phyloP scores from a whole-genome alignment of 2,888 invertebrate species.

The Latrodectus hesperus region DNA sequence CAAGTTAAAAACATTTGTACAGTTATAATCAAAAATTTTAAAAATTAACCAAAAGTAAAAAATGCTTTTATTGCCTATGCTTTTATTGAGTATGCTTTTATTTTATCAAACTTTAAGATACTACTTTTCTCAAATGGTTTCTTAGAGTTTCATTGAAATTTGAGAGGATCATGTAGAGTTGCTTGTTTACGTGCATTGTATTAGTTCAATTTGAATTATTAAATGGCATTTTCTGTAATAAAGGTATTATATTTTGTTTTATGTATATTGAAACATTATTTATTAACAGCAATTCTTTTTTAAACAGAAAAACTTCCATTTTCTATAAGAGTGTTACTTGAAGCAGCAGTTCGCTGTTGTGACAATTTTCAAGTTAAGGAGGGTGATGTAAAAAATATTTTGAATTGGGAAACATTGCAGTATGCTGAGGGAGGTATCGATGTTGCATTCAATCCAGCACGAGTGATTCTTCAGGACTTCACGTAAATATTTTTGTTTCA shows the following conservation, averaged over 20 bases:
- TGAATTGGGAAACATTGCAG: slow-evolving; percentile 90
- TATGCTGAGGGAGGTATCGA: slow-evolving; percentile 82
- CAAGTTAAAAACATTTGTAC: no score
- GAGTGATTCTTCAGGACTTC: slow-evolving; percentile 91
- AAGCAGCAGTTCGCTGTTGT: slow-evolving; percentile 96
- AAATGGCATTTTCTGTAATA: neutral
- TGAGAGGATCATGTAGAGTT: neutral
- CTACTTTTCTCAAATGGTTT: no score
- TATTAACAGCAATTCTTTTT: neutral
- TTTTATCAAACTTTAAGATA: no score
- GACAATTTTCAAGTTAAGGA: slow-evolving; percentile 93
- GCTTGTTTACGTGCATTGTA: neutral
- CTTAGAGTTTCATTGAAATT: neutral
- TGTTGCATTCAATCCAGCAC: slow-evolving; percentile 95
- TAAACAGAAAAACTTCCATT: slow-evolving; percentile 82
- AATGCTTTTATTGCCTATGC: no score
- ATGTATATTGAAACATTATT: neutral
- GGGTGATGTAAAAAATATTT: slow-evolving; percentile 89
- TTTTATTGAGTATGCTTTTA: no score
- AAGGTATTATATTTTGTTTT: neutral
- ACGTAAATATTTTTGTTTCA: slow-evolving; percentile 37
- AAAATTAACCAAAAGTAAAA: no score
- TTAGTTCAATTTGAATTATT: neutral
- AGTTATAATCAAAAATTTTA: no score
- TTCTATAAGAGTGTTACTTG: slow-evolving; percentile 92